Evolutionary conservation across 2,113 vertebrate genomes (phyloP).

Genomic region (Felis chaus): DNA sequence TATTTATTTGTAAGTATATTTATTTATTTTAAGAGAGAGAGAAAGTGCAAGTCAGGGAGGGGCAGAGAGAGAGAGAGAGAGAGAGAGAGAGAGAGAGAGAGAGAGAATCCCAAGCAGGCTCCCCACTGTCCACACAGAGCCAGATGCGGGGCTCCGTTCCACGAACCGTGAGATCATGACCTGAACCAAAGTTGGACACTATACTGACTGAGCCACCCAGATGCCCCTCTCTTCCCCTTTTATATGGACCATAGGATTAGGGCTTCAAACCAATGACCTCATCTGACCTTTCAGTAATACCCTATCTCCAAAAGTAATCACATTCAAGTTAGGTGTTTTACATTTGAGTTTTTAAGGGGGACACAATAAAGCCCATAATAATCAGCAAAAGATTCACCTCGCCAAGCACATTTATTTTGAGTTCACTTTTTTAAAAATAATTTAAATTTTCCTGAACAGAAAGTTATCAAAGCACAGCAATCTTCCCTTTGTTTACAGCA

Average conservation of each 20-base stretch:
- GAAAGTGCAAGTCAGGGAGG: no score
- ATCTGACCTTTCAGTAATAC: not conserved
- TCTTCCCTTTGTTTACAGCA: not conserved
- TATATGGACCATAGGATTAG: not conserved
- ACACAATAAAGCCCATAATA: not conserved
- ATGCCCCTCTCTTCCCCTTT: not conserved
- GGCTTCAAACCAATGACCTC: not conserved
- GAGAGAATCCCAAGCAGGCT: no score
- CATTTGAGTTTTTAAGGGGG: not conserved
- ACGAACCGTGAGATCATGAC: no score
- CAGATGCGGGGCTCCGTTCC: no score
- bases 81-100: no score
- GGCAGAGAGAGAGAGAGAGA: no score
- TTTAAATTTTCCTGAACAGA: not conserved
- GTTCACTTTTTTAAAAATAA: not conserved
- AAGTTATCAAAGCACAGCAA: not conserved
- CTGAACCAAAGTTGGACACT: no score
- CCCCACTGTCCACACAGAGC: no score
- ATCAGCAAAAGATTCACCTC: not conserved
- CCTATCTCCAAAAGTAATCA: not conserved
- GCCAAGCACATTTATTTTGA: not conserved
- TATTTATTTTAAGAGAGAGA: no score
- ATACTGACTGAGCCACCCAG: no score
- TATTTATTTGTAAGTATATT: no score
- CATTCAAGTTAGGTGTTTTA: not conserved